Conservation (phyloP, 2,797 vertebrate genomes). For the Cyclopterus lumpus region DNA sequence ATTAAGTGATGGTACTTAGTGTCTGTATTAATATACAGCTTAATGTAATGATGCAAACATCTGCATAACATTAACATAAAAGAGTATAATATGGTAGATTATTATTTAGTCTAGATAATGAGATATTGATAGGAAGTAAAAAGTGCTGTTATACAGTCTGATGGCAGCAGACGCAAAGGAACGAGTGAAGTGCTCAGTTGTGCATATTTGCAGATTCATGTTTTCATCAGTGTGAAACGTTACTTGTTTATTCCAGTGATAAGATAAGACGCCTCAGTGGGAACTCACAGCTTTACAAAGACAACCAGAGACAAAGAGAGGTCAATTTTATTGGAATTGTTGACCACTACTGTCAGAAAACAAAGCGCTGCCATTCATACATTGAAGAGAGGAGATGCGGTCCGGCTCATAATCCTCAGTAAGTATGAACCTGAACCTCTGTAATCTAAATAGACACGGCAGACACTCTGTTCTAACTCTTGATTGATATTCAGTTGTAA, state of each 20-base stretch:
- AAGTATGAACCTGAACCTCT: slow-evolving; percentile 44
- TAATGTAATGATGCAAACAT: not conserved
- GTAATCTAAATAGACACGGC: not conserved
- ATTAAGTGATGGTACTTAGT: not conserved
- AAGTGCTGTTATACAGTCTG: too few relatives aligned
- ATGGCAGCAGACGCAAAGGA: too few relatives aligned
- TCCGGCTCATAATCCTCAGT: slow-evolving; percentile 59
- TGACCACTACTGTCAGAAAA: slow-evolving; percentile 68
- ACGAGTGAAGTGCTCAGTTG: too few relatives aligned
- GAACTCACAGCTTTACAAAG: not conserved
- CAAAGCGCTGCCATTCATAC: rapidly evolving
- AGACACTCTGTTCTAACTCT: not conserved
- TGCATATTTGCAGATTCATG: too few relatives aligned
- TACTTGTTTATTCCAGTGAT: too few relatives aligned
- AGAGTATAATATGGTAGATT: too few relatives aligned
- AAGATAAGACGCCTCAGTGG: too few relatives aligned
- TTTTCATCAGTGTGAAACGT: too few relatives aligned
- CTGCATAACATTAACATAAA: too few relatives aligned
- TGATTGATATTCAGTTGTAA: not conserved
- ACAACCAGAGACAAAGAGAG: not conserved
- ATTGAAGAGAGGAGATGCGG: slow-evolving; percentile 45
- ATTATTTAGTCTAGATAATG: too few relatives aligned
- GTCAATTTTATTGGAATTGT: slow-evolving; percentile 64
- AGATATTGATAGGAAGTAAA: too few relatives aligned
- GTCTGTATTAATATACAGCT: not conserved